These are phyloP conservation scores for Lingula anatina DNA, from an alignment of 2,888 invertebrate genomes.

Conservation along the genomic window DNA sequence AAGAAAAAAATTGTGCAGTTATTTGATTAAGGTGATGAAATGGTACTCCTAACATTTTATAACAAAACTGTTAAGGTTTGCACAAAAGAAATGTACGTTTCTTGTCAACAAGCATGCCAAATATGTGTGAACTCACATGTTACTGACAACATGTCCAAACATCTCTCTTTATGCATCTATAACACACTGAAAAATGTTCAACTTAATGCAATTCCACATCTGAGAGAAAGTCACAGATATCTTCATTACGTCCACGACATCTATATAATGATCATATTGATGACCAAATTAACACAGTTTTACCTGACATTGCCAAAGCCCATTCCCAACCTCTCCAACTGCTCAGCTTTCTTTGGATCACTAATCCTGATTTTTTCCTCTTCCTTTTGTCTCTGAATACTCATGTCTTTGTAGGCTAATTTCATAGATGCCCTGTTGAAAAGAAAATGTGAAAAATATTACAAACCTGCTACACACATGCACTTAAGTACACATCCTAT, in stretches of 20 bases:
- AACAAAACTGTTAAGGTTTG: not conserved
- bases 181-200: too few relatives aligned
- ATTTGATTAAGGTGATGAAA: too few relatives aligned
- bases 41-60: not conserved
- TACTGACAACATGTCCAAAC: too few relatives aligned
- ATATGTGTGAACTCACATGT: too few relatives aligned
- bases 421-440: conserved; percentile 41
- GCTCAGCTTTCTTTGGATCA: conserved; percentile 79
- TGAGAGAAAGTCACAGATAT: too few relatives aligned
- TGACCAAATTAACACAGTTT: not conserved
- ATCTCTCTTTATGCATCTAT: too few relatives aligned
- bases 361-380: conserved; percentile 68
- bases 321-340: conserved; percentile 91
- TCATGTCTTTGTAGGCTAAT: conserved; percentile 49
- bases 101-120: too few relatives aligned
- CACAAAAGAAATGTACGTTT: not conserved
- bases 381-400: conserved; percentile 57
- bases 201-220: too few relatives aligned
- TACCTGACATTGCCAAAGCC: conserved; percentile 52
- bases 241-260: too few relatives aligned
- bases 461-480: too few relatives aligned
- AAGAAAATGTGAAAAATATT: not conserved
- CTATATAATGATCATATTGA: too few relatives aligned
- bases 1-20: conserved; percentile 4
- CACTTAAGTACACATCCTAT: too few relatives aligned